Conservation (phyloP, 2,888 invertebrate genomes). For the Corythucha ciliata region DNA sequence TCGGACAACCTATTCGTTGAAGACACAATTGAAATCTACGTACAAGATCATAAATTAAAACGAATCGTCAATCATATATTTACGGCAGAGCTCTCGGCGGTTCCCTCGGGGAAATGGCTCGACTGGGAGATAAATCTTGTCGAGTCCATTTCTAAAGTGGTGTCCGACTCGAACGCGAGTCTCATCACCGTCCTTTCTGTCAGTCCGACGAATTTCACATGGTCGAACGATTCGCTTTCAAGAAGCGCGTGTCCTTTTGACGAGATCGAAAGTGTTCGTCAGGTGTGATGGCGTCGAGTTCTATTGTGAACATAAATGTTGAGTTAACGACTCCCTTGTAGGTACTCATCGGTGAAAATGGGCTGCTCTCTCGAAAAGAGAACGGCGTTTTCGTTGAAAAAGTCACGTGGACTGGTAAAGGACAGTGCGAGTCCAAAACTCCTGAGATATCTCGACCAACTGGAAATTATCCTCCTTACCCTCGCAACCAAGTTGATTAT, state of each 20-base stretch:
- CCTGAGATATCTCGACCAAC: slow-evolving; percentile 42
- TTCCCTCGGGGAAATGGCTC: slow-evolving; percentile 40
- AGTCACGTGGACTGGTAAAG: slow-evolving; percentile 57
- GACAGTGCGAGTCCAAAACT: slow-evolving; percentile 51
- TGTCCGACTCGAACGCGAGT: slow-evolving; percentile 46
- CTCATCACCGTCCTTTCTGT: slow-evolving; percentile 58
- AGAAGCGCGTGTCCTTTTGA: slow-evolving; percentile 67
- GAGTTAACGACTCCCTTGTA: slow-evolving; percentile 2
- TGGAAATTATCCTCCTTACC: slow-evolving; percentile 63
- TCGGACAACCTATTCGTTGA: slow-evolving; percentile 60
- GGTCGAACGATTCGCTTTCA: slow-evolving; percentile 79
- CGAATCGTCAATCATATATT: slow-evolving; percentile 62
- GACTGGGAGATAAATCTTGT: slow-evolving; percentile 66
- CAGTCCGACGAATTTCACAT: slow-evolving; percentile 59
- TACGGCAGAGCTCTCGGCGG: slow-evolving; percentile 17
- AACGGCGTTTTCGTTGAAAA: slow-evolving; percentile 46
- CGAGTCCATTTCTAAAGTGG: slow-evolving; percentile 46
- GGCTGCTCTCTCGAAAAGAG: slow-evolving; percentile 18
- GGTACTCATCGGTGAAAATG: slow-evolving; percentile 19
- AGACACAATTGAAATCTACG: slow-evolving; percentile 52
- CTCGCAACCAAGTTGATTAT: slow-evolving; percentile 75
- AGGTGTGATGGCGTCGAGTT: slow-evolving; percentile 42
- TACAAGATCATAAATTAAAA: slow-evolving; percentile 70
- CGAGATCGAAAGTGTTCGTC: slow-evolving; percentile 59
- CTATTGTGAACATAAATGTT: background rate